Evolutionary conservation across 2,888 invertebrate genomes (phyloP).

Genomic region (Arrhopalites spinosus): DNA sequence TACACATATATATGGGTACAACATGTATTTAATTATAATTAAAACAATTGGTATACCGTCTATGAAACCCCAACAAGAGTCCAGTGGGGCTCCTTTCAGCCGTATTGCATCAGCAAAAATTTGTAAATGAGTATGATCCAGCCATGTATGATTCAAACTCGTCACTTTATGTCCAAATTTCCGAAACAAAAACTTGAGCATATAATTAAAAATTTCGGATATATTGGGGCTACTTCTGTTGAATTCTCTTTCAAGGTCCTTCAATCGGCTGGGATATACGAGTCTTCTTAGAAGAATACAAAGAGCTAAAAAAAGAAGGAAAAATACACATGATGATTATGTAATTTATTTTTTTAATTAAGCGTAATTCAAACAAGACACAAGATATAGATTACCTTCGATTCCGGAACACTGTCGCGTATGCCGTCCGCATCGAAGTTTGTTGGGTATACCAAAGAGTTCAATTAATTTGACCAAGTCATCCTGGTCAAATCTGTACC

Average conservation of each 20-base stretch:
- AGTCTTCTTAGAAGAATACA: conserved; percentile 31
- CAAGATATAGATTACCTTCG: no score
- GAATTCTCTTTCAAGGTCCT: conserved; percentile 1
- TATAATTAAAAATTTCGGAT: conserved; percentile 8
- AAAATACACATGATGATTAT: no score
- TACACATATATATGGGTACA: background rate
- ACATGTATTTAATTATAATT: no score
- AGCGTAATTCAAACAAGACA: no score
- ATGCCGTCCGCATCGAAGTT: no score
- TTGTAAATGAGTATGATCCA: background rate
- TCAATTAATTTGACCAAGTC: no score
- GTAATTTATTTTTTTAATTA: no score
- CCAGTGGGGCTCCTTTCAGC: conserved; percentile 1
- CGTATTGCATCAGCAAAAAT: background rate
- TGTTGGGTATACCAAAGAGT: no score
- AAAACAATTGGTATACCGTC: conserved; percentile 22
- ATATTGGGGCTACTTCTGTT: background rate
- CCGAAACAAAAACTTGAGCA: background rate
- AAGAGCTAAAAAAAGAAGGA: background rate
- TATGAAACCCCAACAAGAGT: conserved; percentile 21
- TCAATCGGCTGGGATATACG: conserved; percentile 19
- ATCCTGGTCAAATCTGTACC: no score
- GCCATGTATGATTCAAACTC: conserved; percentile 5
- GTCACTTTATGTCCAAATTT: background rate
- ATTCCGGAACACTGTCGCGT: no score